Percentiles rank a stretch among this genome's conserved stretches.
phyloP scores from a whole-genome alignment of 2,113 vertebrate genomes.

The Leptosomus discolor region DNA sequence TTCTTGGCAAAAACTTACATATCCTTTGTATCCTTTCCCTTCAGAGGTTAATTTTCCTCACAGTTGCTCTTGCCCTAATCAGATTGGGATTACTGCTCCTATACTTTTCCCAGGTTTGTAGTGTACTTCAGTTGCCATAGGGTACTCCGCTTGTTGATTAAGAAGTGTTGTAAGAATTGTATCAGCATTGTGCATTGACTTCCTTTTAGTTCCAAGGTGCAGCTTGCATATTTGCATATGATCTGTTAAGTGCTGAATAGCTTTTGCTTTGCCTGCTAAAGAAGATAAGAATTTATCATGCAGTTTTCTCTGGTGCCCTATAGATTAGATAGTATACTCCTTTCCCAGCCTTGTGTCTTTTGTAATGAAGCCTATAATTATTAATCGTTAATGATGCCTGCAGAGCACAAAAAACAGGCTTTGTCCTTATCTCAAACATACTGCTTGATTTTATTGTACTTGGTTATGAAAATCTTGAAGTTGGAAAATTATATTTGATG shows the following conservation, averaged over 20 bases:
- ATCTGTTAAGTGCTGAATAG: background rate
- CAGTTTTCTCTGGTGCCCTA: background rate
- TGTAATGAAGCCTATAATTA: conserved; percentile 3
- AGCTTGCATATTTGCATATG: conserved; percentile 7
- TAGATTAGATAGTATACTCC: conserved; percentile 31
- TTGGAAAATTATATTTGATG: background rate
- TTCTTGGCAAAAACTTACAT: background rate
- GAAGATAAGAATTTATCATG: conserved; percentile 33
- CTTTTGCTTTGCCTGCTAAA: conserved; percentile 18
- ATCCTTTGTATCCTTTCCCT: background rate
- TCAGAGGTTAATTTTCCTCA: background rate
- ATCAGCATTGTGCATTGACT: background rate
- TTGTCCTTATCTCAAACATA: background rate
- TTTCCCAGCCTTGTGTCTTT: background rate
- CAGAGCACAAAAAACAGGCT: background rate
- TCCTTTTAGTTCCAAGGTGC: conserved; percentile 34
- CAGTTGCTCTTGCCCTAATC: background rate
- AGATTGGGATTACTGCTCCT: background rate
- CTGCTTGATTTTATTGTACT: background rate
- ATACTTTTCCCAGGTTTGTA: background rate
- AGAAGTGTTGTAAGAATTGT: background rate
- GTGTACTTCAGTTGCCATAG: background rate
- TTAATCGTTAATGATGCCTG: conserved; percentile 7
- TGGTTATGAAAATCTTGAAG: background rate
- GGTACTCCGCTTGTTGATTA: background rate